These are phyloP conservation scores for Acleris laterana DNA, from an alignment of 2,888 invertebrate genomes.

Conservation along the genomic window DNA sequence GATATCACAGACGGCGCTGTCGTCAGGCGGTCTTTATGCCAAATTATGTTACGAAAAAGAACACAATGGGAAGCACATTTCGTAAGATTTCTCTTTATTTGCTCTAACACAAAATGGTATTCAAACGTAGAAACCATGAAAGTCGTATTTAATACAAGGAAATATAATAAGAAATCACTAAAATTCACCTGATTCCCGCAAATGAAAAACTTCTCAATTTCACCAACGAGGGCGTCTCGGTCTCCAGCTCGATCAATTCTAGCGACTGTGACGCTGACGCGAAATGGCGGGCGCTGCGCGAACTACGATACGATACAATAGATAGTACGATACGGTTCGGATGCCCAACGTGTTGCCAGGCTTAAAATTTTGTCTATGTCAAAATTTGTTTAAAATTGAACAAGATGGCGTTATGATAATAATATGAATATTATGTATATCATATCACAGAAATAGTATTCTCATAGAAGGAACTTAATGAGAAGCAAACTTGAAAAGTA, in stretches of 20 bases:
- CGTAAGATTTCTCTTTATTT: slow-evolving; percentile 36
- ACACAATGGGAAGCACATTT: slow-evolving; percentile 36
- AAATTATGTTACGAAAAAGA: slow-evolving; percentile 42
- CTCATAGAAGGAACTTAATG: no score
- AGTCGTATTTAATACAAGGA: slow-evolving; percentile 1
- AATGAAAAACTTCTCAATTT: slow-evolving; percentile 60
- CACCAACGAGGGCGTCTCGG: slow-evolving; percentile 74
- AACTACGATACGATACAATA: slow-evolving; percentile 45
- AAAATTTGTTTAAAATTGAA: slow-evolving; percentile 1
- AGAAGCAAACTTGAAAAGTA: no score
- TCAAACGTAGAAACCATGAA: slow-evolving; percentile 1
- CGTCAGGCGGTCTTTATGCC: slow-evolving; percentile 53
- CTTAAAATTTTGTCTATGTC: slow-evolving; percentile 19
- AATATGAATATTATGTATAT: no score
- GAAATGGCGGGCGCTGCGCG: slow-evolving; percentile 63
- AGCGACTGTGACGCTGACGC: slow-evolving; percentile 70
- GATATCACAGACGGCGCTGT: slow-evolving; percentile 73
- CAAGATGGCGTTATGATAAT: slow-evolving; percentile 23
- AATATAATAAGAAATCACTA: slow-evolving; percentile 20
- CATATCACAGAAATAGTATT: no score
- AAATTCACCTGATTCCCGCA: slow-evolving; percentile 45
- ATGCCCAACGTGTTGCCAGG: slow-evolving; percentile 14
- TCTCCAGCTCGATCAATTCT: slow-evolving; percentile 58
- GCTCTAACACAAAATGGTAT: slow-evolving; percentile 21
- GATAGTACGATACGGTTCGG: not conserved